Base-by-base conservation (phyloP, 1,140 invertebrate genomes). In the Luehdorfia chinensis region DNA sequence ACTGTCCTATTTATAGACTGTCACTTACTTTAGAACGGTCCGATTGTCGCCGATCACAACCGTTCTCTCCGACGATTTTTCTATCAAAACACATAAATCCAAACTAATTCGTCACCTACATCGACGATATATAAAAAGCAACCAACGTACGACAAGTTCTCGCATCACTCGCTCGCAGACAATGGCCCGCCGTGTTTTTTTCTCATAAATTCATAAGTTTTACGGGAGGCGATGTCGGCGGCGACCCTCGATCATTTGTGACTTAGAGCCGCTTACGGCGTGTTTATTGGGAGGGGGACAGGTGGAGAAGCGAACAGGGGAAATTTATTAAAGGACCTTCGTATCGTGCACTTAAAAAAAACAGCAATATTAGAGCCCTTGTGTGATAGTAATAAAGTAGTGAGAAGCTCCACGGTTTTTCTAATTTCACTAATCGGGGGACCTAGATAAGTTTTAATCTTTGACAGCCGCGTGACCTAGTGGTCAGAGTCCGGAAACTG, bases 181-280 rank as follows among this genome's bases (percentile, higher is more conserved):
- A 39, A 25, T 39, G 36, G 7, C 36, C 21, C 4, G 30, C 7
- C 21, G 36, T 39, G 36, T 39, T 39, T 39, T 37, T 39, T 27
- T 14, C 16, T 13, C 19, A 27, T 39, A 27, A 39, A 39, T 39
- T 39, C 36, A 39, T 27, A 39, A 39, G 12, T 39, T 14, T 12
- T 19, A 23, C 11, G 7, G 15, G 18, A 6, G n/a, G n/a, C n/a
- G n/a, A n/a, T n/a, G n/a, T n/a, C 34, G 19, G 8, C 34, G 30
- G 16, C 19, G 36, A 13, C 36, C 36, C 36, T 39, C 21, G 11
- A 13, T 39, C 36, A 39, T 39, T 12, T 14, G 36, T 21, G 18
- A 39, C 36, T 39, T 39, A 23, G 21, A 23, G 19, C 36, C 36
- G 36, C 19, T 39, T 39, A 39, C 36, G 18, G 21, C 36, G 36